Conservation (phyloP, 2,113 vertebrate species). For the Drymodes brunneopygia region DNA sequence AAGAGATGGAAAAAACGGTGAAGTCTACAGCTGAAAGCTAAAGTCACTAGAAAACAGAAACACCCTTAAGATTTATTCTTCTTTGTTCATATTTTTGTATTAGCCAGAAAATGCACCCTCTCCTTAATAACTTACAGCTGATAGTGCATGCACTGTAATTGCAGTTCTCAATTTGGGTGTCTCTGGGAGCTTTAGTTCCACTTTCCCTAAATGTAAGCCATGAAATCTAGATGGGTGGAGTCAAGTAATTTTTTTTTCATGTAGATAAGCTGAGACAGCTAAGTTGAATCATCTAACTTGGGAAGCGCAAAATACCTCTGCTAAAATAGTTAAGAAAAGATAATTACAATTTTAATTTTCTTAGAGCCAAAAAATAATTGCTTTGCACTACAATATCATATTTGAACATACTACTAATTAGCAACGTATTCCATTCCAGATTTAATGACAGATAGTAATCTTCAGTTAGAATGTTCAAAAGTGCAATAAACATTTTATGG, state of each 20-base stretch:
- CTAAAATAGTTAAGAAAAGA: not conserved
- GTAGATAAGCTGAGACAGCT: not conserved
- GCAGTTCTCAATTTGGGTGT: not conserved
- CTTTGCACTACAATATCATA: not conserved
- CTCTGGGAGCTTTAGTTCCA: not conserved
- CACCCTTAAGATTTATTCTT: not conserved
- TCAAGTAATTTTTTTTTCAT: not conserved
- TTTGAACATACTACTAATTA: not conserved
- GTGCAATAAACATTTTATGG: not conserved
- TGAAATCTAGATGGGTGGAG: not conserved
- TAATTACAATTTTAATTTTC: not conserved
- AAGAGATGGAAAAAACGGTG: not conserved
- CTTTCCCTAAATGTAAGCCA: not conserved
- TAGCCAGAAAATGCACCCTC: not conserved
- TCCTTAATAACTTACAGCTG: not conserved
- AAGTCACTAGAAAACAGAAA: not conserved
- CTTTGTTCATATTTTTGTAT: not conserved
- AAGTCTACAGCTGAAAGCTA: not conserved
- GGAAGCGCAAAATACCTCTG: not conserved
- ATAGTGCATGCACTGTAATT: not conserved
- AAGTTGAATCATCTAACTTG: not conserved
- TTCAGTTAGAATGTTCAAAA: not conserved
- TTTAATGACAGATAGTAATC: not conserved
- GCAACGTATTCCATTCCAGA: not conserved
- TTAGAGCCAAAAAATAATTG: not conserved